These are phyloP conservation scores for Octopus bimaculoides DNA, from an alignment of 1,140 invertebrate species.

Conservation along the genomic window DNA sequence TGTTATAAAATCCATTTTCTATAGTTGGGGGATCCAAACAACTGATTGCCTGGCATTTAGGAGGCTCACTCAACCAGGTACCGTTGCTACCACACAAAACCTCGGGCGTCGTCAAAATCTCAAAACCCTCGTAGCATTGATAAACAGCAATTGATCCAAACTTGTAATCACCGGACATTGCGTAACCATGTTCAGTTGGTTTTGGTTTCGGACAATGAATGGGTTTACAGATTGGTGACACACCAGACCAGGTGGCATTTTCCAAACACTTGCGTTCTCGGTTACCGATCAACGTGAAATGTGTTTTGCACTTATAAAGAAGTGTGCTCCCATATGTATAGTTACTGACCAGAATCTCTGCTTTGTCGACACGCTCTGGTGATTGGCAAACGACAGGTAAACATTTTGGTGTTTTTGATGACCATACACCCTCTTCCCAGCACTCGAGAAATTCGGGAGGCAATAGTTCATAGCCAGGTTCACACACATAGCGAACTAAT, in stretches of 20 bases:
- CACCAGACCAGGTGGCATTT: slow-evolving; percentile 52
- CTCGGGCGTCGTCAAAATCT: slow-evolving; percentile 45
- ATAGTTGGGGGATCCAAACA: slow-evolving; percentile 36
- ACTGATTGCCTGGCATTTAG: slow-evolving; percentile 44
- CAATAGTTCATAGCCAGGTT: slow-evolving; percentile 76
- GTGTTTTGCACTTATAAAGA: slow-evolving; percentile 52
- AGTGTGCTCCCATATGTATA: slow-evolving; percentile 63
- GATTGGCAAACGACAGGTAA: slow-evolving; percentile 55
- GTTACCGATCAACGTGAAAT: slow-evolving; percentile 53
- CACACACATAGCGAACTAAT: slow-evolving; percentile 69
- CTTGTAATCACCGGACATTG: slow-evolving; percentile 23
- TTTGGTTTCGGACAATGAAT: slow-evolving; percentile 28
- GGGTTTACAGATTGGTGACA: slow-evolving; percentile 37
- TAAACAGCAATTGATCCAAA: slow-evolving; percentile 62
- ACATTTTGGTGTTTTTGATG: slow-evolving; percentile 73
- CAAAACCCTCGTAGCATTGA: slow-evolving; percentile 74
- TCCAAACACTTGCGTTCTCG: slow-evolving; percentile 46
- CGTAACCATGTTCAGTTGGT: slow-evolving; percentile 38
- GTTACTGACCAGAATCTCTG: slow-evolving; percentile 36
- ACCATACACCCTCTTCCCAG: slow-evolving; percentile 86
- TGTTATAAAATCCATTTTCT: slow-evolving; percentile 37
- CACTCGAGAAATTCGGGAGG: slow-evolving; percentile 65
- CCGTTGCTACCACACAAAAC: slow-evolving; percentile 51
- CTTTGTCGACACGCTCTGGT: slow-evolving; percentile 31
- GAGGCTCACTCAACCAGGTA: slow-evolving; percentile 50